Evolutionary conservation across 1,140 invertebrate genomes (phyloP), one percentile per base, ranked within the genome.

Genomic region (Drosophila burlai): DNA sequence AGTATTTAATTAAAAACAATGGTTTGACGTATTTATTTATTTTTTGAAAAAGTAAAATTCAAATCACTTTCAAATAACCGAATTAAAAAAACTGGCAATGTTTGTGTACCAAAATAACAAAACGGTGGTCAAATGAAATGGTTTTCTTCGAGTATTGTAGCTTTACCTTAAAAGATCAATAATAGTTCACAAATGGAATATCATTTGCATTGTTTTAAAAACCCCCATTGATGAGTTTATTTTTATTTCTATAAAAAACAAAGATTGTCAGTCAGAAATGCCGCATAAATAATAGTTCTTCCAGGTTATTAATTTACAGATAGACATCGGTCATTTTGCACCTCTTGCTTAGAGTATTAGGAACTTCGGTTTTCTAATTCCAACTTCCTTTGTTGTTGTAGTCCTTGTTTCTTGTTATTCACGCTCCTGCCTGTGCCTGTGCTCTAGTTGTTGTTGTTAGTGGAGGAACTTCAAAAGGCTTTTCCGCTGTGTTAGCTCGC

Each of bases 381-480:
- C 29, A 24, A 15, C 18, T 47, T 45, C 31, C 38, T 45, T 50
- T 68, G 31, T 43, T 45, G 38, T 61, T 65, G 50, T 62, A 40
- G 36, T 34, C 43, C 42, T 64, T 45, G 46, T 54, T 54, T 55
- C 40, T 58, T 66, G 61, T 63, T 76, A 15, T 55, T 68, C 11
- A 38, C 68, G 78, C 59, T 80, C 26, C 43, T 71, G 45, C 55
- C 59, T n/a, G 38, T 59, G 38, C 42, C 46, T 34, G 18, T 36
- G 57, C 31, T 38, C 43, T 36, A 13, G 42, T 58, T 40, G 50
- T 57, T 81, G 68, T 60, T 73, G 68, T 55, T 58, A 68, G 80
- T 60, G 55, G 42, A 52, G 67, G 47, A 69, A 86, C 84, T 86
- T 87, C 76, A 87, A 87, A 87, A 80, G 83, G 72, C 73, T 85